Evolutionary conservation across 2,888 invertebrate species (phyloP).

Genomic region (Endotricha flammealis): DNA sequence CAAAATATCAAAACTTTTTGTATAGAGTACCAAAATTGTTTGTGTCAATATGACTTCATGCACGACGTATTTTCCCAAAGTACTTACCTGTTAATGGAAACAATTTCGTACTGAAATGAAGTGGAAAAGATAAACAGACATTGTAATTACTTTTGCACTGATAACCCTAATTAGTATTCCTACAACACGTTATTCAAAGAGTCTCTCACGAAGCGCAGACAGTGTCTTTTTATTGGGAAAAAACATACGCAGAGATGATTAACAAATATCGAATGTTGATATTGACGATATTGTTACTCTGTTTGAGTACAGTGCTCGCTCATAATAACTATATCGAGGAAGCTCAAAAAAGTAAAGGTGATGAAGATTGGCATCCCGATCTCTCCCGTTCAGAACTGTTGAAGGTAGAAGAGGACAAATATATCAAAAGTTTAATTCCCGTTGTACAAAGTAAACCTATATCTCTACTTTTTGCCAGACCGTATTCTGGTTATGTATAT

Average conservation of each 20-base stretch:
- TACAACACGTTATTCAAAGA: constrained; percentile 12
- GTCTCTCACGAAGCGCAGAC: background rate
- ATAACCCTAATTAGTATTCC: constrained; percentile 32
- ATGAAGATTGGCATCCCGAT: constrained; percentile 32
- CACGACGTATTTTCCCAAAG: background rate
- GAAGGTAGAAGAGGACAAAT: constrained; percentile 37
- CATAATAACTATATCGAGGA: no score
- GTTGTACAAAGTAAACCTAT: no score
- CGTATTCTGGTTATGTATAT: no score
- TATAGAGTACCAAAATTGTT: no score
- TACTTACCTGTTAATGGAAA: constrained; percentile 1
- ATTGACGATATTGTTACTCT: constrained; percentile 1
- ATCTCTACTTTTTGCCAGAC: no score
- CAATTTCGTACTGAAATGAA: constrained; percentile 9
- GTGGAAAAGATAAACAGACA: constrained; percentile 20
- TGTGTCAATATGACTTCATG: no score
- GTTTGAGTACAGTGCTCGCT: background rate
- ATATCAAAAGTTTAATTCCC: constrained; percentile 22
- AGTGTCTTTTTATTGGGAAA: no score
- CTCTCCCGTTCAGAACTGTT: constrained; percentile 34
- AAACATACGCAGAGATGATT: no score
- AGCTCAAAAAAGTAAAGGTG: no score
- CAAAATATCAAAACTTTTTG: no score
- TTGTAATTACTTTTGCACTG: constrained; percentile 20
- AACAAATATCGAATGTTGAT: background rate